phyloP scores from a whole-genome alignment of 2,797 vertebrate species.

The Hephaestus fuliginosus region DNA sequence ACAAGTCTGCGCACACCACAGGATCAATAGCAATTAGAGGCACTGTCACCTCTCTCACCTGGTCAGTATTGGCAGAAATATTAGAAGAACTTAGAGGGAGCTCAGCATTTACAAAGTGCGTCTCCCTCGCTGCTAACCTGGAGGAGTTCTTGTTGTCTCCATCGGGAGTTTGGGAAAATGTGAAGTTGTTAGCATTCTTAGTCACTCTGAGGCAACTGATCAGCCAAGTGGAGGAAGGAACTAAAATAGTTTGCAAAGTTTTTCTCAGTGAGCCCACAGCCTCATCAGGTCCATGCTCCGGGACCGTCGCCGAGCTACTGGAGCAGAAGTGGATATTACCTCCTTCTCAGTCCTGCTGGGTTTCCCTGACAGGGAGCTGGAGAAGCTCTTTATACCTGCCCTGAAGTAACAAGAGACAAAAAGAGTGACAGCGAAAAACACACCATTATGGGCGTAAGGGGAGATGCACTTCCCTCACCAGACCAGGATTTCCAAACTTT shows the following conservation, averaged over 20 bases:
- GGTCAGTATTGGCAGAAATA: conserved; percentile 60
- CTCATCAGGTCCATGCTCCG: conserved; percentile 8
- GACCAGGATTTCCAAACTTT: conserved; percentile 22
- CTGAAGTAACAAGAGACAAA: conserved; percentile 46
- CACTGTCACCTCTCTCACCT: conserved; percentile 41
- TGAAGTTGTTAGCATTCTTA: conserved; percentile 52
- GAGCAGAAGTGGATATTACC: conserved; percentile 45
- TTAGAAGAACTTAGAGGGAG: conserved; percentile 45
- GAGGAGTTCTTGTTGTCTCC: conserved; percentile 40
- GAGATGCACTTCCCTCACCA: conserved; percentile 10
- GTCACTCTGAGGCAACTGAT: conserved; percentile 37
- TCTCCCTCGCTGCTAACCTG: conserved; percentile 15
- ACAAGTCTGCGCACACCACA: conserved; percentile 32
- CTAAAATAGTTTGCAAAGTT: conserved; percentile 40
- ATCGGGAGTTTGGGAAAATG: conserved; percentile 40
- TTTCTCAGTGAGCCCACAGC: conserved; percentile 35
- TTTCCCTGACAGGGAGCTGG: conserved; percentile 49
- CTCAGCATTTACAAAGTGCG: conserved; percentile 29
- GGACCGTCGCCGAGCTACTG: conserved; percentile 9
- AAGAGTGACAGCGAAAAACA: conserved; percentile 51
- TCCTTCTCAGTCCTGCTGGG: conserved; percentile 45
- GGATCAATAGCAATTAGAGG: conserved; percentile 67
- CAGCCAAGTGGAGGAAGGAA: conserved; percentile 39
- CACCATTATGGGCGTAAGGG: conserved; percentile 23
- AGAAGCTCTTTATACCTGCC: conserved; percentile 50